Percentiles rank a stretch among this genome's conserved stretches.
Evolutionary conservation across 2,888 invertebrate species (phyloP).

Genomic region (Minunthozetes semirufus): DNA sequence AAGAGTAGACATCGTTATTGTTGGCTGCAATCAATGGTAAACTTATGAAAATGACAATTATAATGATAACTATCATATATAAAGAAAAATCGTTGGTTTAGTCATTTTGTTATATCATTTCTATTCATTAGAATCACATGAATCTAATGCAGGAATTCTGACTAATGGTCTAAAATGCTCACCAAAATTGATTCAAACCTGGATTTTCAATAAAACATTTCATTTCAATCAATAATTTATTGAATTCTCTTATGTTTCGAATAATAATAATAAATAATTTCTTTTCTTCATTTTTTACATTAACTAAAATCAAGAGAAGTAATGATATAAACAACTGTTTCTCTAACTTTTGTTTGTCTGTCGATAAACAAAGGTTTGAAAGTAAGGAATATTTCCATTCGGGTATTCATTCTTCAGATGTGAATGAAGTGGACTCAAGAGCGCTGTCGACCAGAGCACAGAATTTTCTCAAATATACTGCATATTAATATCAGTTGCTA

Average conservation of each 20-base stretch:
- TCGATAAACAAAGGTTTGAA: too few relatives aligned
- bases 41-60: constrained; percentile 24
- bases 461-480: constrained; percentile 2
- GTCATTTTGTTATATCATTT: constrained; percentile 4
- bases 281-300: too few relatives aligned
- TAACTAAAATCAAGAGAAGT: too few relatives aligned
- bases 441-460: neutral
- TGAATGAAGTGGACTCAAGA: neutral
- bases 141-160: neutral
- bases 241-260: too few relatives aligned
- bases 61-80: constrained; percentile 11
- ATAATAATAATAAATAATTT: too few relatives aligned
- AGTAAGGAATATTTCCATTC: too few relatives aligned
- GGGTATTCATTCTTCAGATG: neutral
- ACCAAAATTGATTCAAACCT: neutral
- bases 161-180: neutral
- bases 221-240: too few relatives aligned
- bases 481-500: constrained; percentile 5
- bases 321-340: too few relatives aligned
- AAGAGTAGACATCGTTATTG: constrained; percentile 18
- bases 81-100: neutral
- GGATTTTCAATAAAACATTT: too few relatives aligned
- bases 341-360: too few relatives aligned
- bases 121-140: constrained; percentile 2
- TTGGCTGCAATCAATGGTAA: neutral